These are phyloP conservation scores for Diadophis punctatus DNA, from an alignment of 2,113 vertebrate species.

Conservation along the genomic window DNA sequence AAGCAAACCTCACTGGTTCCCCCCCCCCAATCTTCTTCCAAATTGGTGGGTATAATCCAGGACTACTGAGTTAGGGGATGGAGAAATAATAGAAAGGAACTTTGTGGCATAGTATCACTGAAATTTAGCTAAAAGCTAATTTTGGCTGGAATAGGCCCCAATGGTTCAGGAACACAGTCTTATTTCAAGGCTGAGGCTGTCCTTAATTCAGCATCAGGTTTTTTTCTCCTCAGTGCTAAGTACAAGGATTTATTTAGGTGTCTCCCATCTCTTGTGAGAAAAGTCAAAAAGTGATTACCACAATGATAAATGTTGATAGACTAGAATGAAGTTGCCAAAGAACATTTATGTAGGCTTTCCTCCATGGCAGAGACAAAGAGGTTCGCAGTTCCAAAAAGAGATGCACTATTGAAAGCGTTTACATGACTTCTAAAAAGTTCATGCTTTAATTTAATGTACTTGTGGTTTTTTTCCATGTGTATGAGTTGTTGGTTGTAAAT, in stretches of 20 bases:
- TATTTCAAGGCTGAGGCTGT: not conserved
- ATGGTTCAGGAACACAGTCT: not conserved
- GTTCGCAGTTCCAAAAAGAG: slow-evolving; percentile 51
- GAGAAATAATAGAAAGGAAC: not conserved
- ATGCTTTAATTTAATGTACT: slow-evolving; percentile 75
- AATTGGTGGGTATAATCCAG: not conserved
- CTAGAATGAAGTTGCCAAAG: slow-evolving; percentile 1
- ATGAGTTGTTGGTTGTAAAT: slow-evolving; percentile 76
- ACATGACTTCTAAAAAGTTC: slow-evolving; percentile 66
- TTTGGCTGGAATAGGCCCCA: not conserved
- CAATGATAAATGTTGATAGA: not conserved
- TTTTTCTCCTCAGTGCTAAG: slow-evolving; percentile 3
- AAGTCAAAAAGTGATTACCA: not conserved
- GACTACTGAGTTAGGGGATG: not conserved
- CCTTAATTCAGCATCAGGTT: not conserved
- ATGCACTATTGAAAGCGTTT: slow-evolving; percentile 76
- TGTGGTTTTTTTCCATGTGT: slow-evolving; percentile 41
- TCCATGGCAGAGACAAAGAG: slow-evolving; percentile 37
- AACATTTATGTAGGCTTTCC: slow-evolving; percentile 23
- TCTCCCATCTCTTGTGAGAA: slow-evolving; percentile 16
- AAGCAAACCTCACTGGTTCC: not conserved
- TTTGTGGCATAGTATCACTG: not conserved
- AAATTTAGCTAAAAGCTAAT: not conserved
- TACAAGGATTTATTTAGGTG: not conserved
- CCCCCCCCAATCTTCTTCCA: not conserved